These are phyloP conservation scores for Adelognathus sp. DNA, from an alignment of 2,888 invertebrate genomes.

Conservation along the genomic window DNA sequence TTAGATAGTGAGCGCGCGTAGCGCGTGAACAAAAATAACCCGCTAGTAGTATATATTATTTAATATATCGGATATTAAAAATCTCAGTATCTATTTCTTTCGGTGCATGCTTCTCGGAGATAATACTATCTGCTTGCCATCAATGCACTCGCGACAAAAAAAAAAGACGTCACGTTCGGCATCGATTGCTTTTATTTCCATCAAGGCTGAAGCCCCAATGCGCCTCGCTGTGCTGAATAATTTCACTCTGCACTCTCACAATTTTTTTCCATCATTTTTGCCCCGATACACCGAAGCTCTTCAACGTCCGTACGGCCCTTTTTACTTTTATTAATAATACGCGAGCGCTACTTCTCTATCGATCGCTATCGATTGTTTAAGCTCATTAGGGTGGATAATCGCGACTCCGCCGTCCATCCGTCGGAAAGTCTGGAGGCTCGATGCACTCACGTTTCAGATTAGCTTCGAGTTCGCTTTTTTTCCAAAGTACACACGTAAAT, in stretches of 20 bases:
- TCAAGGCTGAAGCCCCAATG: background rate
- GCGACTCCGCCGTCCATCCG: background rate
- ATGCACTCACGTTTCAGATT: too few relatives aligned
- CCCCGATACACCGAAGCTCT: background rate
- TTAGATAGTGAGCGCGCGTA: too few relatives aligned
- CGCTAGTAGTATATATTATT: too few relatives aligned
- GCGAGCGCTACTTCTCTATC: background rate
- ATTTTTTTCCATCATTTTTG: background rate
- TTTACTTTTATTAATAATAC: background rate
- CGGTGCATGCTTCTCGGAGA: too few relatives aligned
- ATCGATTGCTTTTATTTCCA: background rate
- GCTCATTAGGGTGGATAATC: conserved; percentile 11
- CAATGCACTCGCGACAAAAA: background rate
- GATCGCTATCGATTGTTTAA: background rate
- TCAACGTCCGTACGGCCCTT: background rate
- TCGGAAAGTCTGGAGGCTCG: background rate
- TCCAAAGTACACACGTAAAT: background rate
- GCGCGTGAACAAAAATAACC: too few relatives aligned
- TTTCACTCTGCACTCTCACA: conserved; percentile 1
- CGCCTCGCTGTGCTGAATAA: background rate
- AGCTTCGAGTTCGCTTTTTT: too few relatives aligned
- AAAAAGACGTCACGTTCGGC: background rate
- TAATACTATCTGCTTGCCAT: too few relatives aligned
- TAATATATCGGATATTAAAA: too few relatives aligned
- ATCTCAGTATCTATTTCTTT: too few relatives aligned